These are phyloP conservation scores for Macrobrachium rosenbergii DNA, from an alignment of 1,140 invertebrate genomes.

Conservation along the genomic window DNA sequence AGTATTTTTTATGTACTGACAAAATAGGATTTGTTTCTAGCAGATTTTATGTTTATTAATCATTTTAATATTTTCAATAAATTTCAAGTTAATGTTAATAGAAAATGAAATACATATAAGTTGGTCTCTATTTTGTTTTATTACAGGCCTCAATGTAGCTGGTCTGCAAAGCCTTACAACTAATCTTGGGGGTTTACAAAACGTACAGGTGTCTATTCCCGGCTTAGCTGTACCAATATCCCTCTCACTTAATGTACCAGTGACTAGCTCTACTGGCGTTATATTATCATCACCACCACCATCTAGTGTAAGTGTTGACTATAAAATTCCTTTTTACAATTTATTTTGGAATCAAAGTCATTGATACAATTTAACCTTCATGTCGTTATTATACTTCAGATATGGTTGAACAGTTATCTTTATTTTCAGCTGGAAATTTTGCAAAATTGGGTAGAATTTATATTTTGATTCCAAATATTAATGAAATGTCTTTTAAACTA, in stretches of 20 bases:
- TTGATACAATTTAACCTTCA: background rate
- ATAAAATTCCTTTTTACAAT: background rate
- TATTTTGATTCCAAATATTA: no score
- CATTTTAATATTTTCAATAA: background rate
- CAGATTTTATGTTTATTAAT: background rate
- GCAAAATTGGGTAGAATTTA: no score
- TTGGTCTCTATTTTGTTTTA: slow-evolving; percentile 73
- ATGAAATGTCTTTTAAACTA: no score
- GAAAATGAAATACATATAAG: slow-evolving; percentile 67
- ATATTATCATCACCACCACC: slow-evolving; percentile 52
- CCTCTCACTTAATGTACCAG: slow-evolving; percentile 79
- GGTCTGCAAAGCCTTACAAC: slow-evolving; percentile 80
- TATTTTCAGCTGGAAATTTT: no score
- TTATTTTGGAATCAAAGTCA: background rate
- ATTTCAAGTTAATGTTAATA: background rate
- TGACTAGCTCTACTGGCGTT: slow-evolving; percentile 53
- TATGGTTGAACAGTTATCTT: no score
- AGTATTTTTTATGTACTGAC: no score
- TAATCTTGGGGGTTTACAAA: slow-evolving; percentile 80
- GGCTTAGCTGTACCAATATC: slow-evolving; percentile 84
- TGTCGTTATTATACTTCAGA: background rate
- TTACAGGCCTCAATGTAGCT: slow-evolving; percentile 82
- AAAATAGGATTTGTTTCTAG: no score
- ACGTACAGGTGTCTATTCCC: slow-evolving; percentile 84
- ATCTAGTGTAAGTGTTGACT: slow-evolving; percentile 36